Evolutionary conservation across 1,140 invertebrate genomes (phyloP).

Genomic region (Nephila pilipes): DNA sequence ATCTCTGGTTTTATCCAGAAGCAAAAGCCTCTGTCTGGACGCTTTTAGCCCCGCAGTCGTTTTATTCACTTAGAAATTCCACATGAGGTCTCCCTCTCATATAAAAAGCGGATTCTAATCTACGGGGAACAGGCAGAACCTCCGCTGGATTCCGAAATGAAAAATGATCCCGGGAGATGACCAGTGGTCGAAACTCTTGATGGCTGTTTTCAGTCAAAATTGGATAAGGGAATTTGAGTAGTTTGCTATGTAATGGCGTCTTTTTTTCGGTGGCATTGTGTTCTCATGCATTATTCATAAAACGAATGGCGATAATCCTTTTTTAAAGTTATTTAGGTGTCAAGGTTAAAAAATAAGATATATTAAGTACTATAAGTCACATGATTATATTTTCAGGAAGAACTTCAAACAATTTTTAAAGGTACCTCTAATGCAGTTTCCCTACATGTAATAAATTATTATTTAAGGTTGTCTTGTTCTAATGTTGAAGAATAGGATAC

Average conservation of each 20-base stretch:
- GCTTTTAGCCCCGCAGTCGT: neutral
- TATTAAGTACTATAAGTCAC: neutral
- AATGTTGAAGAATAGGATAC: too few relatives aligned
- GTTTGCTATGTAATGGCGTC: neutral
- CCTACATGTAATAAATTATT: too few relatives aligned
- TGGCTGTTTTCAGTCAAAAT: slow-evolving; percentile 15
- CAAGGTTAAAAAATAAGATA: neutral
- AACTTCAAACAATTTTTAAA: too few relatives aligned
- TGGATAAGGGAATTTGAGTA: slow-evolving; percentile 7
- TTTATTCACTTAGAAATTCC: neutral
- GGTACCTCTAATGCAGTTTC: too few relatives aligned
- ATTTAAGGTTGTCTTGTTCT: too few relatives aligned
- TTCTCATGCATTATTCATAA: neutral
- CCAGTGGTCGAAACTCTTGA: neutral
- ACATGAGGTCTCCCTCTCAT: neutral
- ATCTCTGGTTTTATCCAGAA: neutral
- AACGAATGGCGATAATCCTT: neutral
- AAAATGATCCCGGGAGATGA: slow-evolving; percentile 15
- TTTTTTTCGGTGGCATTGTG: neutral
- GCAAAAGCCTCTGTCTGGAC: neutral
- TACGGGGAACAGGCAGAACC: neutral
- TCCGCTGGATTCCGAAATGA: neutral
- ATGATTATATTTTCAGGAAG: neutral
- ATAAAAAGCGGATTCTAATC: neutral
- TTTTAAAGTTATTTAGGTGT: neutral